These are phyloP conservation scores for Empis stercorea DNA, from an alignment of 2,888 invertebrate genomes.

Conservation along the genomic window DNA sequence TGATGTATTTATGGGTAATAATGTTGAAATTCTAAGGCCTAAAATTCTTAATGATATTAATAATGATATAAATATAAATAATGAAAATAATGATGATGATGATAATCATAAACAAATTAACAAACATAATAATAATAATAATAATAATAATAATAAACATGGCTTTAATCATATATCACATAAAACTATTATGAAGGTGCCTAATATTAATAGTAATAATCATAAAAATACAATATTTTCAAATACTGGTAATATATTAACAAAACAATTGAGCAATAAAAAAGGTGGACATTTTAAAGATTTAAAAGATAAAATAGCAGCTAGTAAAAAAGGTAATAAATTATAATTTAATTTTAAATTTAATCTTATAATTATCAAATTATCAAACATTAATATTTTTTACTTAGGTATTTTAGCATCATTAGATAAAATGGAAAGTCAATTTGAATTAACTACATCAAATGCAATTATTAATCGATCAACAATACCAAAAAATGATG, in stretches of 20 bases:
- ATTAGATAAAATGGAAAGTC: slow-evolving; percentile 43
- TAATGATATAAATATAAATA: neutral
- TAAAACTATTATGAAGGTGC: neutral
- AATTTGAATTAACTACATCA: slow-evolving; percentile 26
- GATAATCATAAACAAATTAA: neutral
- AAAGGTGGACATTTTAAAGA: slow-evolving; percentile 42
- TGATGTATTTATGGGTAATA: neutral
- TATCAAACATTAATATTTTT: too few species aligned
- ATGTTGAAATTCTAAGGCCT: neutral
- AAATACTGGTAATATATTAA: neutral
- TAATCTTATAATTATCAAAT: too few species aligned
- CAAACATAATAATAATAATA: slow-evolving; percentile 1
- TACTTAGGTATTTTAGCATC: slow-evolving; percentile 44
- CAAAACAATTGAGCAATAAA: slow-evolving; percentile 24
- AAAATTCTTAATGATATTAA: neutral
- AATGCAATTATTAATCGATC: neutral
- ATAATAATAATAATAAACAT: slow-evolving; percentile 4
- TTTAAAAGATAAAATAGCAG: slow-evolving; percentile 41
- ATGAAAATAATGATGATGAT: neutral
- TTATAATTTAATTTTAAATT: too few species aligned
- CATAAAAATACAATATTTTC: neutral
- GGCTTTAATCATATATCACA: too few species aligned
- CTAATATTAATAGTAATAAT: neutral
- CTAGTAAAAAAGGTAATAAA: slow-evolving; percentile 34
- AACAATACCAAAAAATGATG: neutral